phyloP scores from a whole-genome alignment of 1,140 invertebrate species.

The Branchinecta lindahli region DNA sequence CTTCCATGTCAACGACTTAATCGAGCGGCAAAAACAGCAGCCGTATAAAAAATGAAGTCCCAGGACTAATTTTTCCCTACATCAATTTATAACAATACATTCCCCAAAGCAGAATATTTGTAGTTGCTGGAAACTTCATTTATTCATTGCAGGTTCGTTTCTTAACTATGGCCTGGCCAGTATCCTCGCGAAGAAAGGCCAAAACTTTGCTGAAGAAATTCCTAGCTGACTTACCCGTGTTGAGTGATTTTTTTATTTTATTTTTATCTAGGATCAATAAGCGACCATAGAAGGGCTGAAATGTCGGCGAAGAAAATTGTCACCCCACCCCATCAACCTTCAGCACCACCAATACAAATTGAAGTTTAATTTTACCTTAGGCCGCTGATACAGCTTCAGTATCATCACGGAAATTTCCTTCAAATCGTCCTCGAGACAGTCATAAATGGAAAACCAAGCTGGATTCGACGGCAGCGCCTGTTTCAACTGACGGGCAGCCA shows the following conservation, averaged over 20 bases:
- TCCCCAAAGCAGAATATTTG: conserved; percentile 13
- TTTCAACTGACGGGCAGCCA: conserved; percentile 72
- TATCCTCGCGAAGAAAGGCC: conserved; percentile 11
- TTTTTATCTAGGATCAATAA: too few species aligned
- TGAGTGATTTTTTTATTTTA: too few species aligned
- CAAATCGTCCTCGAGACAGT: conserved; percentile 64
- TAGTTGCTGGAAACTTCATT: too few species aligned
- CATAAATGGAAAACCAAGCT: conserved; percentile 74
- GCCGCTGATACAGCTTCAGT: conserved; percentile 61
- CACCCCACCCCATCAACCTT: too few species aligned
- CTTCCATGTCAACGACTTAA: too few species aligned
- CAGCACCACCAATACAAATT: too few species aligned
- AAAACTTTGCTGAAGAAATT: background rate
- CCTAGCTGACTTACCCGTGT: background rate
- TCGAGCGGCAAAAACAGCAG: too few species aligned
- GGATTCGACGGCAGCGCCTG: conserved; percentile 71
- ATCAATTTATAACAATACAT: background rate
- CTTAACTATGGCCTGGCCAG: conserved; percentile 1
- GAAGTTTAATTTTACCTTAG: conserved; percentile 41
- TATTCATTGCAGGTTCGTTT: too few species aligned
- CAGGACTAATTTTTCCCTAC: background rate
- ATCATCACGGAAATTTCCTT: conserved; percentile 69
- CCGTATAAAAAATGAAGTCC: conserved; percentile 1
- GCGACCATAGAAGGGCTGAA: too few species aligned
- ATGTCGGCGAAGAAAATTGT: too few species aligned